Evolutionary conservation across 1,140 invertebrate species (phyloP).

Genomic region (Antheraea mylitta): DNA sequence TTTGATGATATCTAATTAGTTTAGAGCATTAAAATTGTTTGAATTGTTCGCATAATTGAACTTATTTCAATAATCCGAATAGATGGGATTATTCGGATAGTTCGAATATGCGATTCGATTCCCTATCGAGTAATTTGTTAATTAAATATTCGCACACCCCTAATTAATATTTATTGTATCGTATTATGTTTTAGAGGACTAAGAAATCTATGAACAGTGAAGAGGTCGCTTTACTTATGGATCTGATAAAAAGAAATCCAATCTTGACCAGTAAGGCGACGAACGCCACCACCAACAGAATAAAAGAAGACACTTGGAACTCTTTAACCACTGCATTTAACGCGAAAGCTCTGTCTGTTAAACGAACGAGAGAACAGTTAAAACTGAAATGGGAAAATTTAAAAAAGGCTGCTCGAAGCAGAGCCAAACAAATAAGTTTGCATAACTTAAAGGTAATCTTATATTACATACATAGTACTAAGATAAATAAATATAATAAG

Average conservation of each 20-base stretch:
- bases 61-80: too few species aligned
- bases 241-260: background rate
- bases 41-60: too few species aligned
- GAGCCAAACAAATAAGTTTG: background rate
- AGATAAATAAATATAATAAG: too few species aligned
- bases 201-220: background rate
- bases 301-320: slow-evolving; percentile 7
- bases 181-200: background rate
- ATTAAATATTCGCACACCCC: too few species aligned
- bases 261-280: background rate
- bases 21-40: too few species aligned
- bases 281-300: slow-evolving; percentile 5
- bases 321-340: background rate
- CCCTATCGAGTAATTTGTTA: too few species aligned
- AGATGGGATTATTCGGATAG: too few species aligned
- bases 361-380: background rate
- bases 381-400: slow-evolving; percentile 15
- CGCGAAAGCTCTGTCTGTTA: background rate
- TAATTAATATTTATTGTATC: too few species aligned
- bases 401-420: slow-evolving; percentile 10
- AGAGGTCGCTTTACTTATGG: background rate
- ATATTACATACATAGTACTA: slow-evolving; percentile 2
- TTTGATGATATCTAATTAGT: too few species aligned
- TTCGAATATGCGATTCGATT: too few species aligned
- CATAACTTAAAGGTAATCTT: background rate